These are phyloP conservation scores for Percopsis omiscomaycus DNA, from an alignment of 2,797 vertebrate species.

Conservation along the genomic window DNA sequence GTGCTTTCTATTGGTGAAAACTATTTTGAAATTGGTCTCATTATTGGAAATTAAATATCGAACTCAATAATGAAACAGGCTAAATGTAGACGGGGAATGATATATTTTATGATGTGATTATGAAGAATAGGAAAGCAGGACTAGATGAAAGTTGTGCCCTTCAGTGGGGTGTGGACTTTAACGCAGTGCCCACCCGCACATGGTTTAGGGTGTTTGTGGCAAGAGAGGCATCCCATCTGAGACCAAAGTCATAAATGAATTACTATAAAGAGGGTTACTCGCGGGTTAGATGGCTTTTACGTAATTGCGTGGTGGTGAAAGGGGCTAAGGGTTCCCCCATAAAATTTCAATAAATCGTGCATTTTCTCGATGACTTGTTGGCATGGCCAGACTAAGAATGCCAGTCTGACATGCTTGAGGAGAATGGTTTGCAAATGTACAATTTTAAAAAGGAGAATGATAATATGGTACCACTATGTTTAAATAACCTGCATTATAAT, in stretches of 20 bases:
- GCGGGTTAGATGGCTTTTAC: conserved; percentile 72
- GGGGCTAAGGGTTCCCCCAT: conserved; percentile 66
- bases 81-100: conserved; percentile 59
- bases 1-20: conserved; percentile 47
- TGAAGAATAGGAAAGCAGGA: conserved; percentile 51
- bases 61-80: conserved; percentile 73
- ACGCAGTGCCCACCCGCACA: conserved; percentile 65
- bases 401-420: conserved; percentile 33
- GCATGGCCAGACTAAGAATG: conserved; percentile 34
- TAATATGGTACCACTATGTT: conserved; percentile 39
- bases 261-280: conserved; percentile 75
- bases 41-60: conserved; percentile 48
- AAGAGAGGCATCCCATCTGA: conserved; percentile 62
- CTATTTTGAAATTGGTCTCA: conserved; percentile 49
- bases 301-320: conserved; percentile 71
- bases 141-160: conserved; percentile 66
- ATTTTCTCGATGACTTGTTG: conserved; percentile 73
- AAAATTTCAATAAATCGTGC: conserved; percentile 75
- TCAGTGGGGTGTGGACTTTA: conserved; percentile 57
- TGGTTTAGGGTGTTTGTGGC: conserved; percentile 78
- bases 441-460: conserved; percentile 34
- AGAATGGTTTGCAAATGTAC: conserved; percentile 41
- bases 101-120: conserved; percentile 75
- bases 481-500: conserved; percentile 8
- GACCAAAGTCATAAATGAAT: conserved; percentile 73